phyloP scores from a whole-genome alignment of 2,113 vertebrate species.

The Protobothrops mucrosquamatus region DNA sequence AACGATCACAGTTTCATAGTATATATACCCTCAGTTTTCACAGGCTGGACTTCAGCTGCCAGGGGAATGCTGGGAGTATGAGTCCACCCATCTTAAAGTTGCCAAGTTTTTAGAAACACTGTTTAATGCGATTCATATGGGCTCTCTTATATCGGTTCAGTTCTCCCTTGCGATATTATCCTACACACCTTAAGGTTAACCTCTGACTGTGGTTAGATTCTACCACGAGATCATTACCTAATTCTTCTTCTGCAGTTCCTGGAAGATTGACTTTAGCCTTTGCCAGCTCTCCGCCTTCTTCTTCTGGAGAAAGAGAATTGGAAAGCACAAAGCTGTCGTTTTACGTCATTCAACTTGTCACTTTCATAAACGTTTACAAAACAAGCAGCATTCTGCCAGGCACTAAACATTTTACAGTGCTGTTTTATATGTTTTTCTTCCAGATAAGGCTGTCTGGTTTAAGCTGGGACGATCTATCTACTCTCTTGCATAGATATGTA shows the following conservation, averaged over 20 bases:
- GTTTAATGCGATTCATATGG: background rate
- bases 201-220: background rate
- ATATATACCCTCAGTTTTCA: background rate
- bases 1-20: background rate
- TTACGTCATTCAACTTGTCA: accelerated
- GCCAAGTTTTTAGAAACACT: too few relatives aligned
- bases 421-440: background rate
- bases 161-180: background rate
- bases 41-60: background rate
- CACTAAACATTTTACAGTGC: background rate
- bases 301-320: slow-evolving; percentile 59
- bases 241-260: slow-evolving; percentile 73
- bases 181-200: background rate
- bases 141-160: too few relatives aligned
- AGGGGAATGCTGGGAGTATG: background rate
- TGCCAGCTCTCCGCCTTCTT: slow-evolving; percentile 74
- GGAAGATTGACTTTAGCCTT: slow-evolving; percentile 74
- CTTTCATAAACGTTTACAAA: background rate
- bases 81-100: background rate
- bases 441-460: background rate
- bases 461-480: background rate
- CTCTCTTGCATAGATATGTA: background rate
- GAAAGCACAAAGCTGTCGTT: background rate
- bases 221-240: slow-evolving; percentile 54
- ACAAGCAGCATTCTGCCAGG: background rate